phyloP scores from a whole-genome alignment of 2,797 vertebrate species.

The Gymnocypris eckloni region DNA sequence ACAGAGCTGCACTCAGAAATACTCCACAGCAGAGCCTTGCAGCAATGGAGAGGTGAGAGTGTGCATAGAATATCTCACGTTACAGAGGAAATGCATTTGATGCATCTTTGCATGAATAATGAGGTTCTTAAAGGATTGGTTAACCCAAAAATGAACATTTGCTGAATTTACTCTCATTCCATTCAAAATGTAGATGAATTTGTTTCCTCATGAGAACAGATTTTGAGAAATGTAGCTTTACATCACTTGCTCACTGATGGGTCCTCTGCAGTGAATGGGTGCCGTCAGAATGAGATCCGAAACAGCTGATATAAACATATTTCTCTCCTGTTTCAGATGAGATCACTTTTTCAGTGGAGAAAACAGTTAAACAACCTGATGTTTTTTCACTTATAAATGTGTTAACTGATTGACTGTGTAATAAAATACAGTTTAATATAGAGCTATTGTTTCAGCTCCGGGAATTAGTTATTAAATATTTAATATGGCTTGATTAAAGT shows the following conservation, averaged over 20 bases:
- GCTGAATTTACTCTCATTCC: background rate
- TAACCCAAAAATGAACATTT: background rate
- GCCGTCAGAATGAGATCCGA: background rate
- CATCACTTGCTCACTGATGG: background rate
- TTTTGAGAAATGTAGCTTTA: background rate
- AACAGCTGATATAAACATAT: background rate
- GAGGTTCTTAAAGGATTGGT: background rate
- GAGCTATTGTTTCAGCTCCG: no score
- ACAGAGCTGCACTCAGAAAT: conserved; percentile 90
- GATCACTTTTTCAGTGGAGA: no score
- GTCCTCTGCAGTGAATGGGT: background rate
- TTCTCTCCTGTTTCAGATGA: background rate
- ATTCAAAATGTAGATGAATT: background rate
- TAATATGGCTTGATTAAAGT: no score
- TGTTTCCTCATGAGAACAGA: background rate
- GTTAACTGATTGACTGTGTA: background rate
- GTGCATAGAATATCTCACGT: background rate
- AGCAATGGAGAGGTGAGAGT: conserved; percentile 92
- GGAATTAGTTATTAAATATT: no score
- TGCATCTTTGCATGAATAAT: background rate
- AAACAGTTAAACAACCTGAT: no score
- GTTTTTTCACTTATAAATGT: background rate
- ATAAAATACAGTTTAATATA: no score
- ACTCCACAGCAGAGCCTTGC: conserved; percentile 90
- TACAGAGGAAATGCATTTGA: background rate